phyloP scores from a whole-genome alignment of 1,140 invertebrate genomes.

The Temnothorax curvispinosus region DNA sequence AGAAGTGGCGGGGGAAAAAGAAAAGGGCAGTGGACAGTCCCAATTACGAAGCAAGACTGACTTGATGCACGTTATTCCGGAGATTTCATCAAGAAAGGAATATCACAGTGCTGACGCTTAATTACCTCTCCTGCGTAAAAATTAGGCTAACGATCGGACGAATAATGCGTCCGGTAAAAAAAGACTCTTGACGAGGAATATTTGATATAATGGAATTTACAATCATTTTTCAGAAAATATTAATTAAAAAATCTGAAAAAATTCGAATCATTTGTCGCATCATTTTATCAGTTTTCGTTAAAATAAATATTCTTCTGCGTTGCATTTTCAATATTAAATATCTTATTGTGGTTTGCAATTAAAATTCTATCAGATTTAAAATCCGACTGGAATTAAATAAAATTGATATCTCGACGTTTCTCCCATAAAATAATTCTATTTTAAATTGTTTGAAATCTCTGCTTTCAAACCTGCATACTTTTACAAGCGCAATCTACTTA shows the following conservation, averaged over 20 bases:
- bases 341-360: background rate
- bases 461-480: background rate
- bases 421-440: background rate
- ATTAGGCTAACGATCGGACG: background rate
- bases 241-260: background rate
- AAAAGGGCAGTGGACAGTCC: constrained; percentile 49
- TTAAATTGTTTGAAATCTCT: background rate
- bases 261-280: background rate
- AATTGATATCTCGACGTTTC: background rate
- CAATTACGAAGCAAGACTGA: constrained; percentile 55
- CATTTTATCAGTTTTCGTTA: background rate
- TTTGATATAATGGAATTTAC: background rate
- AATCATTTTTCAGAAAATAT: background rate
- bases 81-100: constrained; percentile 52
- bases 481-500: background rate
- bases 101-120: constrained; percentile 57
- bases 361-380: background rate
- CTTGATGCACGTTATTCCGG: constrained; percentile 37
- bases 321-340: constrained; percentile 22
- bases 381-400: background rate
- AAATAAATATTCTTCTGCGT: background rate
- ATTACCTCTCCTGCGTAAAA: constrained; percentile 33
- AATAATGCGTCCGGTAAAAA: background rate
- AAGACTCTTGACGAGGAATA: background rate
- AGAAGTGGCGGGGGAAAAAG: background rate